A percentile compares a stretch with the other conserved stretches of the same genome.
Evolutionary conservation across 2,797 vertebrate genomes (phyloP).

Genomic region (Aselliscus stoliczkanus): DNA sequence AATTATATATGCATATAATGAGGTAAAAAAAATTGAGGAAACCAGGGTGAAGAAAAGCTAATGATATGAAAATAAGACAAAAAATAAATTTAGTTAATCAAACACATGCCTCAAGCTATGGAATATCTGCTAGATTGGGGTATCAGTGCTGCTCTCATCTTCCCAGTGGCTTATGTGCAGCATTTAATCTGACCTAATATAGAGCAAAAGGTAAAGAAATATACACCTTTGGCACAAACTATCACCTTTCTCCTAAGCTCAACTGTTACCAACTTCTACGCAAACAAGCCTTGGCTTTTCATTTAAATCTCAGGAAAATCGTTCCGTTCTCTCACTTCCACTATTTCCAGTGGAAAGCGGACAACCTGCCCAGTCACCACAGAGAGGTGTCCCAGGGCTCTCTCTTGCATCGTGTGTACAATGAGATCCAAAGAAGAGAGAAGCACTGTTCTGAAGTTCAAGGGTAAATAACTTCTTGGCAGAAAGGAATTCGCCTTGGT

Average conservation of each 20-base stretch:
- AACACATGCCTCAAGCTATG: background rate
- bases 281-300: background rate
- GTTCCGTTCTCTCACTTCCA: background rate
- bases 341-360: background rate
- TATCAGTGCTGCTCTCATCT: background rate
- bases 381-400: background rate
- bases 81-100: background rate
- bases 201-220: background rate
- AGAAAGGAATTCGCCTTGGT: background rate
- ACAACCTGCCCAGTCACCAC: background rate
- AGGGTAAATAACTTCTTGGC: background rate
- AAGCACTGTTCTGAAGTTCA: background rate
- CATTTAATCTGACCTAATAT: background rate
- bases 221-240: background rate
- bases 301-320: background rate
- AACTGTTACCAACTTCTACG: background rate
- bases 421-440: rapidly evolving
- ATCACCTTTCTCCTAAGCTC: background rate
- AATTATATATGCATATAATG: background rate
- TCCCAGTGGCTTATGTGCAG: background rate
- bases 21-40: background rate
- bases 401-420: background rate
- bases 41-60: background rate
- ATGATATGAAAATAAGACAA: background rate
- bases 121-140: background rate